Base-by-base conservation (phyloP, 2,113 vertebrate genomes). In the Ochotona curzoniae region DNA sequence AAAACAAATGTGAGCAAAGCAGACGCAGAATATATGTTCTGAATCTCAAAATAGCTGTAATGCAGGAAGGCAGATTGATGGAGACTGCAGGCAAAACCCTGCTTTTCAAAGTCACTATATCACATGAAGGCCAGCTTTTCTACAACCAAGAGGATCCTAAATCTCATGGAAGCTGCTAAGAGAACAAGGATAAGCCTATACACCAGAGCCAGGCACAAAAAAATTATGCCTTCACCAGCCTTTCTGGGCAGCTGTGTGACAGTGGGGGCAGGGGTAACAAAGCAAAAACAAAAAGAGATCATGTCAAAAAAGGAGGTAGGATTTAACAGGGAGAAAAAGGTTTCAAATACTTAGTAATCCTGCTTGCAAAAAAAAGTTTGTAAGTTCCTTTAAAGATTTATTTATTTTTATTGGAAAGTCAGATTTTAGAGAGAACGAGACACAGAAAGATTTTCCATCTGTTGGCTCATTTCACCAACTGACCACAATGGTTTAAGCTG, bases 281-380 rank as follows among this genome's bases (percentile, higher is more conserved):
- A 28, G n/a, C 25, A 28, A 60, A 51, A 87, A 86, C 8, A 18
- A 18, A 23, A 66, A 60, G 2, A 7, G 1, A 54, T 61, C 7
- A 51, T 38, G 10, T 89, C 60, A 28, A 18, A 35, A 66, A n/a
- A n/a, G 14, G 23, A 89, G 9, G 21, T 66, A 51, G 67, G 80
- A 76, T 75, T 69, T 80, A 32, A 93, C 26, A 75, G 21, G 69
- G 85, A 73, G 18, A 75, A 81, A 70, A 84, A 21, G 0, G 54
- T 71, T 78, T 64, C 54, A 61, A 67, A 57, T 66, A 80, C 71
- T 60, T 60, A 47, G 32, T 70, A 60, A 64, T 73, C 32, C 7
- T 47, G 35, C 69, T 49, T 67, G 49, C n/a, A 47, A 66, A 51
- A 67, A 51, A 66, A n/a, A 28, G 7, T 47, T 8, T 57, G 23